A percentile compares a stretch with the other conserved stretches of the same genome.
phyloP scores from a whole-genome alignment of 1,140 invertebrate species.

The Drosophila nasuta region DNA sequence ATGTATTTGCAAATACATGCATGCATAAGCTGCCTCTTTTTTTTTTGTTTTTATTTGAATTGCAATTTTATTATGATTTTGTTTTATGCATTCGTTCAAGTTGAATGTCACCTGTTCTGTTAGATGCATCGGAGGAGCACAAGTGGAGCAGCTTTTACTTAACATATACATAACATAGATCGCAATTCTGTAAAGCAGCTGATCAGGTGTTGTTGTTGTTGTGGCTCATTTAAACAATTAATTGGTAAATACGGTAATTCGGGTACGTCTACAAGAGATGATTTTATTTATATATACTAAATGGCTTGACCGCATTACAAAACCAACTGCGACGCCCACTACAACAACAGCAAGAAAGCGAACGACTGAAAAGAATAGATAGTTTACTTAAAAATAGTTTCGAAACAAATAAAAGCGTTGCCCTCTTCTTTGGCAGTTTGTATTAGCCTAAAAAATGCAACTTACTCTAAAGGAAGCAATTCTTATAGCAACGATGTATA shows the following conservation, averaged over 20 bases:
- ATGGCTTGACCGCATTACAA: conserved; percentile 57
- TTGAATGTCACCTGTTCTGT: conserved; percentile 45
- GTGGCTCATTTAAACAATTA: conserved; percentile 18
- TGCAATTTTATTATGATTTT: conserved; percentile 18
- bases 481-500: conserved; percentile 1
- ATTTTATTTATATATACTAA: conserved; percentile 55
- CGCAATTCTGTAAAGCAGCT: conserved; percentile 12
- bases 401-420: conserved; percentile 45
- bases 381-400: conserved; percentile 64
- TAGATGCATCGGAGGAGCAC: background rate
- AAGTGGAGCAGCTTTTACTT: conserved; percentile 21
- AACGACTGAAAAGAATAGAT: conserved; percentile 48
- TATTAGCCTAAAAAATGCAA: conserved; percentile 26
- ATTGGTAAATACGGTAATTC: conserved; percentile 44
- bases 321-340: conserved; percentile 51
- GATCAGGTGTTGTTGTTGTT: conserved; percentile 24
- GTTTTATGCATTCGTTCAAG: conserved; percentile 10
- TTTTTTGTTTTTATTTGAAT: conserved; percentile 2
- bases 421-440: conserved; percentile 34
- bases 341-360: conserved; percentile 46
- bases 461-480: conserved; percentile 37
- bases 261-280: conserved; percentile 30
- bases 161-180: conserved; percentile 2
- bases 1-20: background rate
- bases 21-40: conserved; percentile 18